Evolutionary conservation across 2,113 vertebrate species (phyloP).

Genomic region (Vidua macroura): DNA sequence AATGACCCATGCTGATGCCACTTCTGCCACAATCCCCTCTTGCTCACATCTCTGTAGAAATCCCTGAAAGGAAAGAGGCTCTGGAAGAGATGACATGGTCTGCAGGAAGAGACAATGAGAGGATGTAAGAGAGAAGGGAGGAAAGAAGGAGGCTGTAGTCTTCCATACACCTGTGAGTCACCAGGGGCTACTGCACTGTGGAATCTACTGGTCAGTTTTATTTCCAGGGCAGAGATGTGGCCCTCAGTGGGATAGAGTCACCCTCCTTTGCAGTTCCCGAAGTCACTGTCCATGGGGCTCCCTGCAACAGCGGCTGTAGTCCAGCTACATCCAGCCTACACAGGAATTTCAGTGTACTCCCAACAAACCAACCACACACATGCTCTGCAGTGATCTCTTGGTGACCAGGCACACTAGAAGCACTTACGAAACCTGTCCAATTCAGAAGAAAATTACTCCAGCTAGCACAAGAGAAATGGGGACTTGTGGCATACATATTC

Average conservation of each 20-base stretch:
- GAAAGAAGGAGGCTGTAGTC: neutral
- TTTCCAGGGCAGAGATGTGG: neutral
- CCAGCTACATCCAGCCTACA: neutral
- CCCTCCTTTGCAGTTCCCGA: neutral
- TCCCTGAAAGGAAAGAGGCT: neutral
- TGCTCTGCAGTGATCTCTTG: neutral
- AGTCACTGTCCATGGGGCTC: neutral
- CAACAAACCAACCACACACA: neutral
- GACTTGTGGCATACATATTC: neutral
- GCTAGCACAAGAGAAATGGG: neutral
- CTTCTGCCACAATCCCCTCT: neutral
- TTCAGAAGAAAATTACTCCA: neutral
- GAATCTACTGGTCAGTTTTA: neutral
- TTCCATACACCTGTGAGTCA: neutral
- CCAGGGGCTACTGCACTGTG: neutral
- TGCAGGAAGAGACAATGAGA: neutral
- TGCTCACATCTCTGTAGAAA: neutral
- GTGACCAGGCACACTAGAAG: neutral
- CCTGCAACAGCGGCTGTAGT: neutral
- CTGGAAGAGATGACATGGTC: accelerated
- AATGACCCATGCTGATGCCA: neutral
- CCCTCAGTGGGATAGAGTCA: neutral
- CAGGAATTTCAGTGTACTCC: too few species aligned
- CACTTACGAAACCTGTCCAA: accelerated
- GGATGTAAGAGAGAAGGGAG: neutral